Percentiles rank a stretch among this genome's conserved stretches.
Evolutionary conservation across 2,888 invertebrate genomes (phyloP).

Genomic region (Dicyrtoma fusca): DNA sequence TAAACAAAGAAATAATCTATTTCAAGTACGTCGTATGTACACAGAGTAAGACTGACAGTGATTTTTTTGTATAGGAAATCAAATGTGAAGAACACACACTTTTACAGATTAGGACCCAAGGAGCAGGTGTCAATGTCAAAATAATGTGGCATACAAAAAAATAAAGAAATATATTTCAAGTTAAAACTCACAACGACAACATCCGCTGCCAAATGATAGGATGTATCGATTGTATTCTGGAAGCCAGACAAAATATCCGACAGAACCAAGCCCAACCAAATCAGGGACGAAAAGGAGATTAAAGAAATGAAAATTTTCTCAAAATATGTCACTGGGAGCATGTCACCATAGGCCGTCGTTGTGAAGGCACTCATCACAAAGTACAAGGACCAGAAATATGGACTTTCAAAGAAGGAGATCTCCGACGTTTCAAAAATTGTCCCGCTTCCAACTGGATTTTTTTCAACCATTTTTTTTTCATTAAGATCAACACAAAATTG

Average conservation of each 20-base stretch:
- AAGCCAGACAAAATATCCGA: slow-evolving; percentile 41
- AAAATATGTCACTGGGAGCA: slow-evolving; percentile 38
- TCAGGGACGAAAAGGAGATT: slow-evolving; percentile 37
- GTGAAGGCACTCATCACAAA: slow-evolving; percentile 41
- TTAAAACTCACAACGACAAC: slow-evolving; percentile 34
- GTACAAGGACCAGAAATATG: slow-evolving; percentile 34
- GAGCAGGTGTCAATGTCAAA: too few species aligned
- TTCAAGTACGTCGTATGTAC: neutral
- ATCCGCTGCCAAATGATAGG: slow-evolving; percentile 42
- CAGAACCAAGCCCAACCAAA: slow-evolving; percentile 40
- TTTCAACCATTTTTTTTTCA: too few species aligned
- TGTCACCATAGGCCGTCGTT: slow-evolving; percentile 42
- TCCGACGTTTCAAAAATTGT: too few species aligned
- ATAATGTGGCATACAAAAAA: neutral
- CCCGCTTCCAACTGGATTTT: neutral
- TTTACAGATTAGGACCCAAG: too few species aligned
- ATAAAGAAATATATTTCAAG: neutral
- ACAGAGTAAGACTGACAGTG: neutral
- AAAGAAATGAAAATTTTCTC: slow-evolving; percentile 39
- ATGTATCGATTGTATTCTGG: slow-evolving; percentile 34
- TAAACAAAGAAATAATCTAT: neutral
- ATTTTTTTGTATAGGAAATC: too few species aligned
- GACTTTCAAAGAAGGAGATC: too few species aligned
- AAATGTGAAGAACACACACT: too few species aligned
- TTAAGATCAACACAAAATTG: neutral